A percentile compares a stretch with the other conserved stretches of the same genome.
Conservation (phyloP, 2,797 vertebrate genomes). For the Eptatretus atami region DNA sequence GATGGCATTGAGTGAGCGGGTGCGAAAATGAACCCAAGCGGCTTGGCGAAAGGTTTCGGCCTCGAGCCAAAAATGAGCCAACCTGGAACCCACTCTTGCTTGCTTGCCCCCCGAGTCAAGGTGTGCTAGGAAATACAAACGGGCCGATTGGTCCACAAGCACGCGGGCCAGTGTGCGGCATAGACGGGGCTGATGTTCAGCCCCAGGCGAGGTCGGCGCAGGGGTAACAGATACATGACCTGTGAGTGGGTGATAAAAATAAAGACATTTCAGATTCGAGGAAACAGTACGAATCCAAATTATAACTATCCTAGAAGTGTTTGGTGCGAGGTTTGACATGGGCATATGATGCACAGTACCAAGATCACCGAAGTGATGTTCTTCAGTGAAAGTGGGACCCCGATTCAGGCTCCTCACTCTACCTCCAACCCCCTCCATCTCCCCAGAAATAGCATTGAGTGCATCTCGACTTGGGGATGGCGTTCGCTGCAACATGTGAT, state of each 20-base stretch:
- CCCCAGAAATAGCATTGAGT: conserved; percentile 2
- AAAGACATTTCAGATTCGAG: too few relatives aligned
- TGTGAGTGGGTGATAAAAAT: too few relatives aligned
- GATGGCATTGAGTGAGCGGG: conserved; percentile 73
- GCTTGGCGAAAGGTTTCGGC: conserved; percentile 65
- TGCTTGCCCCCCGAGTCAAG: conserved; percentile 42
- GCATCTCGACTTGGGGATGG: conserved; percentile 2
- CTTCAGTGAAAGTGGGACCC: not conserved
- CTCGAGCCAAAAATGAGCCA: conserved; percentile 80
- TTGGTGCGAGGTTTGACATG: too few relatives aligned
- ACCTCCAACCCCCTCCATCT: conserved; percentile 1
- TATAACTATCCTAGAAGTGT: too few relatives aligned
- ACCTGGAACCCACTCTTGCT: conserved; percentile 14
- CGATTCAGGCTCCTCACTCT: not conserved
- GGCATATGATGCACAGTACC: not conserved
- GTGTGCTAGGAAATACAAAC: not conserved
- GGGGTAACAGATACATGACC: too few relatives aligned
- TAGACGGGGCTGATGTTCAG: not conserved
- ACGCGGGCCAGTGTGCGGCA: not conserved
- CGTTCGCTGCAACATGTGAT: not conserved
- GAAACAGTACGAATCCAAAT: too few relatives aligned
- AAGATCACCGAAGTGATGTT: conserved; percentile 1
- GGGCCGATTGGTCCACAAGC: not conserved
- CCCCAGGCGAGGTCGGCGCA: too few relatives aligned
- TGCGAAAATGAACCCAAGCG: conserved; percentile 73